A percentile compares a stretch with the other conserved stretches of the same genome.
Evolutionary conservation across 2,113 vertebrate genomes (phyloP).

Genomic region (Pluvianellus socialis): DNA sequence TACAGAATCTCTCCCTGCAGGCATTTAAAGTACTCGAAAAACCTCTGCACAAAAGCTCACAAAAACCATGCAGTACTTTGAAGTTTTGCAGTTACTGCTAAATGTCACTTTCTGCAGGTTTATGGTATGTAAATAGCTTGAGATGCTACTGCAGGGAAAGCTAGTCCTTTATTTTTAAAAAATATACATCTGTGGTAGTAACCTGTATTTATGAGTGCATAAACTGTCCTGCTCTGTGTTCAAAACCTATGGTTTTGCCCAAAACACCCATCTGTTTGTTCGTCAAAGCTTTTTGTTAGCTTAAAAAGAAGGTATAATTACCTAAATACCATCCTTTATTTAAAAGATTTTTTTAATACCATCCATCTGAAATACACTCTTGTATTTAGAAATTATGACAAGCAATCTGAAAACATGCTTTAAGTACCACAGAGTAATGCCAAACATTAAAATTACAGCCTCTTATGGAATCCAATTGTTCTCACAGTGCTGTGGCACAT

Average conservation of each 20-base stretch:
- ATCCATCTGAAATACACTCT: background rate
- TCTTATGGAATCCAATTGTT: background rate
- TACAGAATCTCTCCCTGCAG: background rate
- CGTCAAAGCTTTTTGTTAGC: background rate
- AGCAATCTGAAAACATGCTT: background rate
- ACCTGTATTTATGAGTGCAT: background rate
- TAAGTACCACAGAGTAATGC: background rate
- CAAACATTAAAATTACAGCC: background rate
- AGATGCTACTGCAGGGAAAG: background rate
- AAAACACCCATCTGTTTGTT: background rate
- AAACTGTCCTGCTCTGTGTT: background rate
- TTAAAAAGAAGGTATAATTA: background rate
- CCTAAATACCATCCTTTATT: background rate
- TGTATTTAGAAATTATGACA: background rate
- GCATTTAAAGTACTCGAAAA: background rate
- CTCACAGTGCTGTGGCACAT: background rate
- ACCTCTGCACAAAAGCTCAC: background rate
- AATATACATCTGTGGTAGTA: background rate
- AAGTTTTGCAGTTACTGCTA: background rate
- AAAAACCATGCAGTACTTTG: background rate
- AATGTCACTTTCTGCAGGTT: constrained; percentile 14
- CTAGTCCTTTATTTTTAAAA: background rate
- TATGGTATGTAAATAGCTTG: background rate
- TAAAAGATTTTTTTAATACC: background rate
- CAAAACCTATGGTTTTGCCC: background rate